A percentile compares a stretch with the other conserved stretches of the same genome.
Evolutionary conservation across 2,888 invertebrate species (phyloP).

Genomic region (Flabesymbios commensalis): DNA sequence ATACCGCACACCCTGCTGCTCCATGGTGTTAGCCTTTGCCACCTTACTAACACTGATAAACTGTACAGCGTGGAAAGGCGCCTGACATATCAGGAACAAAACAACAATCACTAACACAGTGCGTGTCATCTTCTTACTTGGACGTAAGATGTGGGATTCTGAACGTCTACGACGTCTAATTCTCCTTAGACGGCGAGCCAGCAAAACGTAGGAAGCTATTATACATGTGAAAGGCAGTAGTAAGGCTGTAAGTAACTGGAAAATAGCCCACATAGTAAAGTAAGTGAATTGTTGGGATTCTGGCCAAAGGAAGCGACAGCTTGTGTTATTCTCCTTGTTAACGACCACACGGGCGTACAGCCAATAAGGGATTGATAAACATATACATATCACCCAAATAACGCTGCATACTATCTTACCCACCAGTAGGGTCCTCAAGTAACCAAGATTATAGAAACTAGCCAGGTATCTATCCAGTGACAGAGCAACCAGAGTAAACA

Average conservation of each 20-base stretch:
- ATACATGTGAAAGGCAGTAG: constrained; percentile 18
- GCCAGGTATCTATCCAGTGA: constrained; percentile 30
- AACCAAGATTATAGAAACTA: constrained; percentile 23
- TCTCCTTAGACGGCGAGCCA: constrained; percentile 3
- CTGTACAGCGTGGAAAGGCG: too few relatives aligned
- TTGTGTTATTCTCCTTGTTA: neutral
- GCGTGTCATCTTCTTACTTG: constrained; percentile 20
- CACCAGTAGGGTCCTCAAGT: constrained; percentile 17
- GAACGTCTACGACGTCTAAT: constrained; percentile 1
- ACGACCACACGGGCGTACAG: constrained; percentile 10
- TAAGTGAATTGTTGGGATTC: neutral
- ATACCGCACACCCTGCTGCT: too few relatives aligned
- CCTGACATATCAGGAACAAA: too few relatives aligned
- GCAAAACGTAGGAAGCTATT: constrained; percentile 10
- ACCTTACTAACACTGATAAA: too few relatives aligned
- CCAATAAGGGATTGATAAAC: constrained; percentile 26
- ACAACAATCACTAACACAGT: constrained; percentile 28
- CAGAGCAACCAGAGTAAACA: constrained; percentile 31
- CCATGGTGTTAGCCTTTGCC: too few relatives aligned
- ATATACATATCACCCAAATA: constrained; percentile 23
- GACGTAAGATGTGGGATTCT: constrained; percentile 3
- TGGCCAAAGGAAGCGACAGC: constrained; percentile 13
- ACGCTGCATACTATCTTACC: constrained; percentile 23
- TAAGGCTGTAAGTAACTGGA: constrained; percentile 19
- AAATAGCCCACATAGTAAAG: constrained; percentile 9